Percentiles rank a stretch among this genome's conserved stretches.
phyloP scores from a whole-genome alignment of 2,113 vertebrate genomes.

The Tenebrosternarchus preto region DNA sequence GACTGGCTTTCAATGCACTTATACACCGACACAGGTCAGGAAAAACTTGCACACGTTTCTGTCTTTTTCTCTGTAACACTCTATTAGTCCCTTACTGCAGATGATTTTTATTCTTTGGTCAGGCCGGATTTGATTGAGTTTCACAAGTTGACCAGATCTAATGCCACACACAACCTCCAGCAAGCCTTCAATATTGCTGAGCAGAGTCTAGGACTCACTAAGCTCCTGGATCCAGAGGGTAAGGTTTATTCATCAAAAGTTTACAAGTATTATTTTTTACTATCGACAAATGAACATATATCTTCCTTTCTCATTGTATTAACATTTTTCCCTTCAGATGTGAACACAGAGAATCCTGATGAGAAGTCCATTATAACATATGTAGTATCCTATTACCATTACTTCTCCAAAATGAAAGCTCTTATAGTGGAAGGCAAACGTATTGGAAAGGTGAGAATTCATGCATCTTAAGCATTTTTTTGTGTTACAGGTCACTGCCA shows the following conservation, averaged over 20 bases:
- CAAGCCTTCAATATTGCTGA: conserved; percentile 91
- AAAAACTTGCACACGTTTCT: not conserved
- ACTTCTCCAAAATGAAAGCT: conserved; percentile 99
- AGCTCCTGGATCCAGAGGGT: conserved; percentile 94
- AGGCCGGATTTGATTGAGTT: conserved; percentile 93
- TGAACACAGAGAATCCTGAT: conserved; percentile 93
- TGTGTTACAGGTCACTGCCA: too few species aligned
- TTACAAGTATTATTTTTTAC: too few species aligned
- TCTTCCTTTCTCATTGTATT: not conserved
- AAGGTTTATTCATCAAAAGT: conserved; percentile 16
- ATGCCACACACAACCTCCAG: conserved; percentile 91
- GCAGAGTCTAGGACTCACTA: conserved; percentile 89
- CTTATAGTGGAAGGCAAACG: conserved; percentile 94
- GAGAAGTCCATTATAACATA: conserved; percentile 98
- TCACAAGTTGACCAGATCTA: conserved; percentile 90
- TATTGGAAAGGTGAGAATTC: conserved; percentile 85
- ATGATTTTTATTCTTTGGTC: conserved; percentile 2
- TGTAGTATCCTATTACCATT: conserved; percentile 95
- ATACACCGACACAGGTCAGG: conserved; percentile 92
- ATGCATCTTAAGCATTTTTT: not conserved
- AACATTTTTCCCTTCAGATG: conserved; percentile 72
- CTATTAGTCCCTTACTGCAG: not conserved
- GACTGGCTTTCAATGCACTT: conserved; percentile 93
- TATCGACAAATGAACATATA: too few species aligned
- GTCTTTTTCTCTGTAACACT: not conserved